Conservation (phyloP, 2,797 vertebrate genomes). For the Parambassis ranga region DNA sequence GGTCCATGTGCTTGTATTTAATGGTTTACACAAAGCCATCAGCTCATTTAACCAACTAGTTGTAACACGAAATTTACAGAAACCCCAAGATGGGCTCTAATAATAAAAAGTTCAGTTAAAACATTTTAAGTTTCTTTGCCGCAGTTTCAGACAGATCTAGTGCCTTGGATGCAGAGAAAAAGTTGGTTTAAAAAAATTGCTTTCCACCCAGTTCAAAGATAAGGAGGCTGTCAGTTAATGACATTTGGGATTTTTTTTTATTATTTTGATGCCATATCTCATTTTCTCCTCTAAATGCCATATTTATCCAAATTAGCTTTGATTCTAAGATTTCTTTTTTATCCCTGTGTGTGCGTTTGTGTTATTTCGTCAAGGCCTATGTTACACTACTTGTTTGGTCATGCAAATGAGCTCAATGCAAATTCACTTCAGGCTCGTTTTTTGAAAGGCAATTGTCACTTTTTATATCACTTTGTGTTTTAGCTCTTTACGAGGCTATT, state of each 20-base stretch:
- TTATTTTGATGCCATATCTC: slow-evolving; percentile 49
- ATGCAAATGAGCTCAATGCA: slow-evolving; percentile 73
- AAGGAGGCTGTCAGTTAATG: slow-evolving; percentile 79
- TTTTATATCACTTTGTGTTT: slow-evolving; percentile 68
- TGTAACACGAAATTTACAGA: slow-evolving; percentile 24
- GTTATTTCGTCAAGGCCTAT: slow-evolving; percentile 61
- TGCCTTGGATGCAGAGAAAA: slow-evolving; percentile 97
- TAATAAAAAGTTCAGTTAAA: slow-evolving; percentile 50
- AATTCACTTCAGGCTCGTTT: slow-evolving; percentile 58
- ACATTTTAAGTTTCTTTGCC: slow-evolving; percentile 62
- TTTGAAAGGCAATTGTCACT: slow-evolving; percentile 71
- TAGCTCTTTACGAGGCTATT: slow-evolving; percentile 55
- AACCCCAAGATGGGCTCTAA: slow-evolving; percentile 19
- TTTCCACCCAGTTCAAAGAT: slow-evolving; percentile 89
- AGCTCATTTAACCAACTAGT: slow-evolving; percentile 4
- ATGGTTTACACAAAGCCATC: slow-evolving; percentile 29
- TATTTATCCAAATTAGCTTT: slow-evolving; percentile 60
- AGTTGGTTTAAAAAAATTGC: slow-evolving; percentile 90
- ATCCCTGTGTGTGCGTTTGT: slow-evolving; percentile 39
- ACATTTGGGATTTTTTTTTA: slow-evolving; percentile 44
- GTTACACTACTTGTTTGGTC: slow-evolving; percentile 69
- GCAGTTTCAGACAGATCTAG: slow-evolving; percentile 90
- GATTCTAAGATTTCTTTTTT: slow-evolving; percentile 23
- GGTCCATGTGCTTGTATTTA: slow-evolving; percentile 31
- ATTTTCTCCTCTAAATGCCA: slow-evolving; percentile 51